Evolutionary conservation across 2,113 vertebrate genomes (phyloP), one percentile per base, ranked within the genome.

Genomic region (Heliornis fulica): DNA sequence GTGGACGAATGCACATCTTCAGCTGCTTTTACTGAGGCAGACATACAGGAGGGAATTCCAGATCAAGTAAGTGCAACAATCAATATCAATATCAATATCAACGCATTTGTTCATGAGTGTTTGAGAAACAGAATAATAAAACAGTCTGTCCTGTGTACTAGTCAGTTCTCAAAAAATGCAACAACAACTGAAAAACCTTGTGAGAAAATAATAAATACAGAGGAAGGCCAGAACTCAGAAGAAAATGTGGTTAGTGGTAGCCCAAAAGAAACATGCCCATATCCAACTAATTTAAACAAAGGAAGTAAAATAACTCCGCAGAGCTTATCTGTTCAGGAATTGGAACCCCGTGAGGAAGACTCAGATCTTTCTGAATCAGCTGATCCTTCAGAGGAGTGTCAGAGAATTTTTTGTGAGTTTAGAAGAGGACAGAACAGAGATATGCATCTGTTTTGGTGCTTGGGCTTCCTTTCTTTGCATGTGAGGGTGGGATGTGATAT

Each of bases 321-420:
- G 43, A 46, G 34, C 59, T 84, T 79, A 65, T 81, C 92, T 8
- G 13, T 36, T 68, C 50, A 93, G 19, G 29, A 43, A 32, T 25
- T 21, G 4, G 43, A 61, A 9, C 6, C 7, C 51, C 25, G 56
- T 56, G 59, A 60, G 11, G 83, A 84, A 25, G 84, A 87, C 32
- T 63, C 36, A 11, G 29, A 72, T 20, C 5, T 13, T 38, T 96
- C 72, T 21, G 80, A 87, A 51, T 98, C 98, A 2, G 98, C 98
- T 54, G 98, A 98, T 84, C 95, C 98, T 11, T 94, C 97, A 95
- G 98, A 99, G 74, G 98, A 99, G 79, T 98, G 98, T 89, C 97
- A 97, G 93, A 93, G 79, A 76, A 98, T 98, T 96, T 99, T 98
- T 89, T 97, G 72, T 20, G 91, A 97, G 29, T 94, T 87, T 53